Conservation (phyloP, 2,113 vertebrate species). For the Clinocottus analis region DNA sequence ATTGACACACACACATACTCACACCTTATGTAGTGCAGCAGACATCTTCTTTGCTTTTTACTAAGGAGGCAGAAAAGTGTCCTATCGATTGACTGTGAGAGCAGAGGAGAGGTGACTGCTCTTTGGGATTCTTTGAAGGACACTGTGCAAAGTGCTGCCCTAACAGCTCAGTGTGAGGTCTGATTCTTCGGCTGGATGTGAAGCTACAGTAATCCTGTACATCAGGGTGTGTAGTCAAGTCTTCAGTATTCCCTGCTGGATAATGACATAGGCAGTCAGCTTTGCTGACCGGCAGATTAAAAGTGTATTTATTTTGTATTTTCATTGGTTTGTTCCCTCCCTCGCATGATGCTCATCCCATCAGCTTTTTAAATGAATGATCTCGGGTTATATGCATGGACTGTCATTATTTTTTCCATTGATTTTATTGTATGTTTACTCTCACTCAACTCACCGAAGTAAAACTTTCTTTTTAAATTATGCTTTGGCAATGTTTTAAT, state of each 20-base stretch:
- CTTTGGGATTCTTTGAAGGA: constrained; percentile 58
- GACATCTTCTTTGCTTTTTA: constrained; percentile 40
- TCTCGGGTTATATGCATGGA: background rate
- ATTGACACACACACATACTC: background rate
- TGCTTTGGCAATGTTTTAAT: background rate
- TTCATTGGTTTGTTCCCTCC: background rate
- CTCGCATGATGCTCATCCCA: background rate
- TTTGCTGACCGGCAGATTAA: background rate
- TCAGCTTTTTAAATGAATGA: background rate
- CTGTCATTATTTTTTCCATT: constrained; percentile 3
- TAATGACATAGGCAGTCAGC: background rate
- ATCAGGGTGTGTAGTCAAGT: background rate
- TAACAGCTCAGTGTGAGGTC: constrained; percentile 56
- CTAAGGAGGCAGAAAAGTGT: constrained; percentile 49
- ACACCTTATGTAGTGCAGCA: background rate
- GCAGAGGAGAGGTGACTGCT: constrained; percentile 47
- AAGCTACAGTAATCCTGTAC: background rate
- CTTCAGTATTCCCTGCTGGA: background rate
- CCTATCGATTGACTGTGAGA: constrained; percentile 57
- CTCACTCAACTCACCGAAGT: background rate
- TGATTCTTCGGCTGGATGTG: constrained; percentile 25
- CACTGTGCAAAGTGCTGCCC: constrained; percentile 56
- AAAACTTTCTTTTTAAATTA: background rate
- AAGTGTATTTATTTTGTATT: background rate
- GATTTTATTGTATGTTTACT: background rate